Percentiles rank a stretch among this genome's conserved stretches.
phyloP scores from a whole-genome alignment of 2,113 vertebrate species.

The Nibea coibor region DNA sequence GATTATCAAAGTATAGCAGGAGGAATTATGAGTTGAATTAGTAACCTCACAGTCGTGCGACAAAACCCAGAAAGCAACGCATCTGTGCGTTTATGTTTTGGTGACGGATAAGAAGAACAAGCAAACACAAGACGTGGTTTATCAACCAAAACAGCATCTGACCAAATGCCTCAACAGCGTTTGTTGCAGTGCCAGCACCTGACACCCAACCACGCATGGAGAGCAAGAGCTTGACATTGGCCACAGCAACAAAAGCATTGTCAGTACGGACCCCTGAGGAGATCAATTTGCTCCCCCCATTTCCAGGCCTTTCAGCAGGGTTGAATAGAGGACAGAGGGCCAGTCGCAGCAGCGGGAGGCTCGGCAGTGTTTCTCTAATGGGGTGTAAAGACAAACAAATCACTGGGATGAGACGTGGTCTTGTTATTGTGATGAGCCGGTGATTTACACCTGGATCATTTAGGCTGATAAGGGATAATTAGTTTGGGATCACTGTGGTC shows the following conservation, averaged over 20 bases:
- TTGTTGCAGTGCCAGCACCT: constrained; percentile 69
- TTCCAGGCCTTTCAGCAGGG: constrained; percentile 72
- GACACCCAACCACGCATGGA: constrained; percentile 58
- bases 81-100: constrained; percentile 33
- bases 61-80: neutral
- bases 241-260: constrained; percentile 71
- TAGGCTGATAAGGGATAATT: constrained; percentile 60
- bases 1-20: neutral
- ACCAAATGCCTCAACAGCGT: constrained; percentile 51
- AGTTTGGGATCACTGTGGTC: constrained; percentile 50
- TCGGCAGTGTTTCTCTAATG: constrained; percentile 73
- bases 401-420: constrained; percentile 57
- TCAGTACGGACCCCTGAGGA: constrained; percentile 70
- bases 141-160: constrained; percentile 54
- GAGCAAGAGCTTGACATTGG: constrained; percentile 70
- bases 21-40: constrained; percentile 8
- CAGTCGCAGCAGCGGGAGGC: constrained; percentile 65
- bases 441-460: constrained; percentile 77
- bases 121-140: constrained; percentile 31
- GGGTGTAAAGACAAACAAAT: constrained; percentile 82
- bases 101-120: constrained; percentile 14
- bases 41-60: neutral
- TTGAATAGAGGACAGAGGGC: constrained; percentile 75
- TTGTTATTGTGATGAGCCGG: constrained; percentile 67
- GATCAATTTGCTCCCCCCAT: constrained; percentile 74